phyloP scores from a whole-genome alignment of 2,113 vertebrate species.

The Cisticola juncidis region DNA sequence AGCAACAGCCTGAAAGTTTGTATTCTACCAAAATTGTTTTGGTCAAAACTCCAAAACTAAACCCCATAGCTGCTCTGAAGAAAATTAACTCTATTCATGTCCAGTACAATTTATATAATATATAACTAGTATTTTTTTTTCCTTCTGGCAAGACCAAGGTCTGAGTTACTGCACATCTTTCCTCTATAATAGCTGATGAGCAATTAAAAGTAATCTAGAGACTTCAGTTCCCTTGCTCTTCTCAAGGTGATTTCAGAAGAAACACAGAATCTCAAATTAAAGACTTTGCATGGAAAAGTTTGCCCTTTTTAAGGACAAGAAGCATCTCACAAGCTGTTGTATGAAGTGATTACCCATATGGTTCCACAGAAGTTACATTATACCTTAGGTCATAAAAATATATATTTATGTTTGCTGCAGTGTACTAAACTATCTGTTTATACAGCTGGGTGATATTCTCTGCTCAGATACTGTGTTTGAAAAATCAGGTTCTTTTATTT shows the following conservation, averaged over 20 bases:
- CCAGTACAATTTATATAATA: neutral
- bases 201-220: neutral
- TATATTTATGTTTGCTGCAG: neutral
- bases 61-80: neutral
- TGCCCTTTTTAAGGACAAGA: neutral
- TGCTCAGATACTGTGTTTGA: neutral
- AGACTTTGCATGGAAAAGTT: neutral
- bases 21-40: neutral
- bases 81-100: neutral
- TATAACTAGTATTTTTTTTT: neutral
- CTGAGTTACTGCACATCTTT: neutral
- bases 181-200: neutral
- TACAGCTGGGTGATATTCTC: neutral
- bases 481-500: neutral
- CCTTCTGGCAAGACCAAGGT: neutral
- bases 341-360: conserved; percentile 14
- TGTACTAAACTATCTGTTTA: neutral
- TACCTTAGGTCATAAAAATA: neutral
- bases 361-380: neutral
- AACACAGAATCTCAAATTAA: neutral
- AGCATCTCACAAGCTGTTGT: neutral
- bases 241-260: neutral
- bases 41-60: neutral
- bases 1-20: neutral
- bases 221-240: neutral